These are phyloP conservation scores for Leptarthrus brevirostris DNA, from an alignment of 2,888 invertebrate genomes.

Conservation along the genomic window DNA sequence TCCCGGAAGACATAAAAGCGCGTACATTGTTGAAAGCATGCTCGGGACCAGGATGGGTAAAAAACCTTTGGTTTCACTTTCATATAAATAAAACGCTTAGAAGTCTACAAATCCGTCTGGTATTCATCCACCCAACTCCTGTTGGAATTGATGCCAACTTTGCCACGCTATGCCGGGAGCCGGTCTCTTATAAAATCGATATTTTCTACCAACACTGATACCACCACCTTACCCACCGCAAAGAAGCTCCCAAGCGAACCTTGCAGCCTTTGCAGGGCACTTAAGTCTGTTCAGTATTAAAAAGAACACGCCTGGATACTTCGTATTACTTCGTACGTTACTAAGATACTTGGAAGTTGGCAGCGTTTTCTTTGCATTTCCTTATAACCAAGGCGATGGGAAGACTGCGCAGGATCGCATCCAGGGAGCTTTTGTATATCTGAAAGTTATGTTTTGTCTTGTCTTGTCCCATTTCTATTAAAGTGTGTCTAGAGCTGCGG, in stretches of 20 bases:
- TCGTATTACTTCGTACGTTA: slow-evolving; percentile 30
- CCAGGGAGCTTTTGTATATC: neutral
- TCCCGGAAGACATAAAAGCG: slow-evolving; percentile 34
- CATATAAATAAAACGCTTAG: slow-evolving; percentile 37
- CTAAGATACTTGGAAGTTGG: slow-evolving; percentile 1
- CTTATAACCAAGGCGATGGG: neutral
- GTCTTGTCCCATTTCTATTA: slow-evolving; percentile 38
- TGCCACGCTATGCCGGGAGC: slow-evolving; percentile 15
- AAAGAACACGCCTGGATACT: slow-evolving; percentile 8
- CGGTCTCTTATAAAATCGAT: slow-evolving; percentile 31
- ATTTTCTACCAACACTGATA: neutral
- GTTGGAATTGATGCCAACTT: neutral
- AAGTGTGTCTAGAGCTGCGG: slow-evolving; percentile 41
- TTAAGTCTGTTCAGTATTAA: slow-evolving; percentile 17
- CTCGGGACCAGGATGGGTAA: neutral
- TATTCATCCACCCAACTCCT: slow-evolving; percentile 11
- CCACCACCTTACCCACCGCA: neutral
- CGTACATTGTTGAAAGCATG: slow-evolving; percentile 9
- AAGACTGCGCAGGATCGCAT: slow-evolving; percentile 12
- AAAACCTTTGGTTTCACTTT: slow-evolving; percentile 43
- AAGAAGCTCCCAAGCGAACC: slow-evolving; percentile 12
- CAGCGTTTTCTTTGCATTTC: too few relatives aligned
- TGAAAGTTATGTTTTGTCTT: slow-evolving; percentile 12
- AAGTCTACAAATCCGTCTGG: slow-evolving; percentile 39
- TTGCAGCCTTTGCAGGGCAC: slow-evolving; percentile 5